Conservation (phyloP, 2,797 vertebrate genomes). For the Alectoris magna region DNA sequence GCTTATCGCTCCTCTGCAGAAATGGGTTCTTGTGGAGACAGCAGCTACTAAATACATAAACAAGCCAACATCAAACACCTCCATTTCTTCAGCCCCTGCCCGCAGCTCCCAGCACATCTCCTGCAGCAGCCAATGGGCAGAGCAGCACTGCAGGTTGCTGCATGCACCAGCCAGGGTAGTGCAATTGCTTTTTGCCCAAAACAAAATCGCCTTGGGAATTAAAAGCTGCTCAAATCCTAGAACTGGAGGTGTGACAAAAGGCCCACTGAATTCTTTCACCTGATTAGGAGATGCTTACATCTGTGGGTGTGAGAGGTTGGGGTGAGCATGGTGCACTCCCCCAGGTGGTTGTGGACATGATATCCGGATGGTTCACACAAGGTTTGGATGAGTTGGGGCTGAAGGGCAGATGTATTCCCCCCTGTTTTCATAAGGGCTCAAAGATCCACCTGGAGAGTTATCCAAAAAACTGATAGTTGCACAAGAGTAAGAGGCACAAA, state of each 20-base stretch:
- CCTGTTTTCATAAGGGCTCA: neutral
- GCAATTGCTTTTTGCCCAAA: neutral
- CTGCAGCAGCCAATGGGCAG: neutral
- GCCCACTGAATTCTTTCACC: neutral
- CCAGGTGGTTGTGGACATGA: neutral
- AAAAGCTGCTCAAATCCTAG: neutral
- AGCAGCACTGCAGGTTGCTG: neutral
- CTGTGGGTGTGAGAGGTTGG: fast-evolving
- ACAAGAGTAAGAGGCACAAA: neutral
- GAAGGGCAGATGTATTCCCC: fast-evolving
- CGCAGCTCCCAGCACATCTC: neutral
- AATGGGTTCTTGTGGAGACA: neutral
- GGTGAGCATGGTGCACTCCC: neutral
- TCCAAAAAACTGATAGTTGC: neutral
- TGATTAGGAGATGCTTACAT: neutral
- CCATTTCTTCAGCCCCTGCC: neutral
- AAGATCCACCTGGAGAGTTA: too few relatives aligned
- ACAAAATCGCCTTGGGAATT: conserved; percentile 26
- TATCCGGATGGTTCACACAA: neutral
- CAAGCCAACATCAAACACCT: conserved; percentile 53
- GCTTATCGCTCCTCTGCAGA: conserved; percentile 35
- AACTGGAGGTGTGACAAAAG: neutral
- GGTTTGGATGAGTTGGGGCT: neutral
- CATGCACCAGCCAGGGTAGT: neutral
- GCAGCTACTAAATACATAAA: conserved; percentile 34